These are phyloP conservation scores for Apogon hyalosoma DNA, from an alignment of 2,797 vertebrate genomes.

Conservation along the genomic window DNA sequence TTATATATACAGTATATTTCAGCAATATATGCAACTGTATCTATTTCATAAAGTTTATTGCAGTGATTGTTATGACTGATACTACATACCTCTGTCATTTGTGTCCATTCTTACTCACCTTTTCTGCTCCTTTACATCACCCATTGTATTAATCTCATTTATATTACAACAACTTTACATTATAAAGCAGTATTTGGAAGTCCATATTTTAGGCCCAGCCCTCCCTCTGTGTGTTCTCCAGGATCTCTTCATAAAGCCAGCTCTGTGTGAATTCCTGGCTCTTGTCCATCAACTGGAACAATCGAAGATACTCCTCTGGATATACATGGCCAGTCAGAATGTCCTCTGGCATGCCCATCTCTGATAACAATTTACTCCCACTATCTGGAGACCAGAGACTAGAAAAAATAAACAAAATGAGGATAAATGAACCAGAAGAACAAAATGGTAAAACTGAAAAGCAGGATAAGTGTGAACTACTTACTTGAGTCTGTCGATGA, in stretches of 20 bases:
- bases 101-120: neutral
- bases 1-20: neutral
- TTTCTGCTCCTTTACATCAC: neutral
- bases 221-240: constrained; percentile 76
- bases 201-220: constrained; percentile 59
- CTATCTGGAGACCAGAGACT: constrained; percentile 90
- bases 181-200: neutral
- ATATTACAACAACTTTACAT: constrained; percentile 8
- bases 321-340: constrained; percentile 80
- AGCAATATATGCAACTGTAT: neutral
- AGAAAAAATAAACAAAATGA: constrained; percentile 5
- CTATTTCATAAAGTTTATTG: constrained; percentile 8
- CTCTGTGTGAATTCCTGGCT: constrained; percentile 85
- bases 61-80: neutral
- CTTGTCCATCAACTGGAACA: constrained; percentile 90
- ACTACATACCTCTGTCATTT: neutral
- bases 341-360: constrained; percentile 79
- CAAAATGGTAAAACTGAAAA: neutral
- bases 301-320: constrained; percentile 88
- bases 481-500: constrained; percentile 90
- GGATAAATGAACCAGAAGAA: neutral
- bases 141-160: neutral
- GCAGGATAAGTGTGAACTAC: constrained; percentile 44
- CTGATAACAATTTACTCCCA: constrained; percentile 77
- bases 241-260: constrained; percentile 88